Evolutionary conservation across 2,888 invertebrate genomes (phyloP), one percentile per base, ranked within the genome.

Genomic region (Lampropteryx suffumata): DNA sequence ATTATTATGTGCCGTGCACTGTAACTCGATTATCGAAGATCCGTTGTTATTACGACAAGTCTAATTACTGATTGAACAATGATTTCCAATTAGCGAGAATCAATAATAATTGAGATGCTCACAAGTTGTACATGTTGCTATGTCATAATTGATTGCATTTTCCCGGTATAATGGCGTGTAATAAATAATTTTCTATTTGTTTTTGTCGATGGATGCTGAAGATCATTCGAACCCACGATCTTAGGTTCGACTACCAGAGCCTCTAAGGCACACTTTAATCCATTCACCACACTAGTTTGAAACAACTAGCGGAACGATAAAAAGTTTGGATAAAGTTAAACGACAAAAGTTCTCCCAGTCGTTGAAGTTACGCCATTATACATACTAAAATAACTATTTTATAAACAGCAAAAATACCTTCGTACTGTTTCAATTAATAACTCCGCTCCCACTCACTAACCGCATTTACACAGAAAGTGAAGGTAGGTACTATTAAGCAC

Each of bases 401-500:
- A 7, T 6, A 24, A 24, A 42, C 42, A 28, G 14, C 37, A 42
- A 47, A 46, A 47, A 52, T 41, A 45, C 37, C 24, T 52, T 29
- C 37, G 17, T 43, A 52, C 47, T 47, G 11, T 52, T 51, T 43
- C 34, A 39, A 37, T 24, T 43, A 29, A 33, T 36, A 44, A 43
- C 36, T 32, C 17, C 1, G 8, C 37, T 46, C 24, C 43, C 29
- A 45, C 40, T 45, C 36, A 10, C 24, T 33, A 17, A 21, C 4
- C 11, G 1, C 9, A 27, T 48, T 42, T 10, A 32, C 6, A 35
- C 11, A 27, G 30, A 50, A 50, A 33, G 10, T n/a, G n/a, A n/a
- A n/a, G n/a, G n/a, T n/a, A n/a, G n/a, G n/a, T n/a, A n/a, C n/a
- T n/a, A n/a, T n/a, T n/a, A n/a, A n/a, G n/a, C n/a, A n/a, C n/a